Evolutionary conservation across 2,797 vertebrate genomes (phyloP).

Genomic region (Lagocephalus sceleratus): DNA sequence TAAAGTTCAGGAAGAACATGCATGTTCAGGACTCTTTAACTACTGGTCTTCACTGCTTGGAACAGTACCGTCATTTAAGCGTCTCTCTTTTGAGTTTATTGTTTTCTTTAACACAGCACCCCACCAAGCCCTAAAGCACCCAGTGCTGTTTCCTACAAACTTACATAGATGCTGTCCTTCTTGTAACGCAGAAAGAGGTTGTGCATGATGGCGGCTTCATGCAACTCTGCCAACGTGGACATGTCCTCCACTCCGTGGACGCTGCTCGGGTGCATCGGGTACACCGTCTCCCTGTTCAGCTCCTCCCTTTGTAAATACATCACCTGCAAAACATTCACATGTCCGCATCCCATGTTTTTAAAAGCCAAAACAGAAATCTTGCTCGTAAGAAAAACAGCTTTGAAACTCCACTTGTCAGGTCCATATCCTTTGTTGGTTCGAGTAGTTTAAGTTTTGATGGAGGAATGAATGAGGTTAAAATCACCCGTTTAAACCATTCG

Average conservation of each 20-base stretch:
- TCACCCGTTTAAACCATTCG: conserved; percentile 5
- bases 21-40: not conserved
- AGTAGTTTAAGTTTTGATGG: conserved; percentile 12
- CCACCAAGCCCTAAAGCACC: too few species aligned
- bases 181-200: conserved; percentile 87
- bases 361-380: too few species aligned
- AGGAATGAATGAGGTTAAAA: conserved; percentile 11
- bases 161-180: conserved; percentile 87
- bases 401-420: not conserved
- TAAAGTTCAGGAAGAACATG: conserved; percentile 24
- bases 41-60: not conserved
- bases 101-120: too few species aligned
- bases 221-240: conserved; percentile 86
- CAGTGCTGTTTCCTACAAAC: conserved; percentile 23
- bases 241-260: conserved; percentile 83
- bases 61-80: too few species aligned
- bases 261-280: conserved; percentile 85
- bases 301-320: conserved; percentile 72
- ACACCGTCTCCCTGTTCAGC: conserved; percentile 76
- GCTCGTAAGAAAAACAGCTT: too few species aligned
- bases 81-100: too few species aligned
- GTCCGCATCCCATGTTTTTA: not conserved
- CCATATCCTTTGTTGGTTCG: too few species aligned
- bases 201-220: conserved; percentile 90
- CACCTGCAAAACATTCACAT: conserved; percentile 65